Base-by-base conservation (phyloP, 2,797 vertebrate genomes). In the Columba guinea region DNA sequence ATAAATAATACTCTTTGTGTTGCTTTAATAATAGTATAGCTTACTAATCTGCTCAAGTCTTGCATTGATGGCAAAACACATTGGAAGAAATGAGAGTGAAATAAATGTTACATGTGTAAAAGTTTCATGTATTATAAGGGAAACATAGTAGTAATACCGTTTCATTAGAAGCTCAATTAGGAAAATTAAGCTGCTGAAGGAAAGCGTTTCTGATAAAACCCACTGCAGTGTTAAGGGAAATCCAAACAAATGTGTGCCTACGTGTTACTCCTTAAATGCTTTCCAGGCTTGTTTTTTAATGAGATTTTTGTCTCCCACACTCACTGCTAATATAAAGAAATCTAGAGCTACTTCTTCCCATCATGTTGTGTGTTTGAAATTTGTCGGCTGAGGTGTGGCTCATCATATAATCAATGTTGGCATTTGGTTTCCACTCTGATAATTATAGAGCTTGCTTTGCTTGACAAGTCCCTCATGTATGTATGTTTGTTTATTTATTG, bases 341-440 rank as follows among this genome's bases (percentile, higher is more conserved):
- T 92, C 59, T 69, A 76, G 81, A 93, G 39, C 68, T 52, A 65
- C 48, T 94, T 94, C 56, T 90, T 84, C 77, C 88, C 71, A 68
- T 58, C 16, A 26, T 53, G 82, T 62, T 89, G 67, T 46, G 82
- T 74, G n/a, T 46, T 85, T 88, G 84, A 84, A 81, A 39, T 88
- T 79, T 91, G 65, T 75, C 79, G 79, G 74, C 82, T 68, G 34
- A 78, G 70, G 89, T 88, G 94, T 91, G 59, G 83, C 70, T 93
- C 70, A 52, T 90, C 56, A 7, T 56, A 24, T 59, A 85, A 94
- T 86, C 82, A 79, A 62, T 65, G 83, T 48, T 92, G 76, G 70
- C 51, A 14, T 79, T 95, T 69, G 88, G 79, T 93, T 95, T 95
- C 62, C 77, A 68, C 91, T 90, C 94, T 79, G 93, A 85, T 95